Conservation (phyloP, 2,888 invertebrate genomes). For the Notodonta ziczac region DNA sequence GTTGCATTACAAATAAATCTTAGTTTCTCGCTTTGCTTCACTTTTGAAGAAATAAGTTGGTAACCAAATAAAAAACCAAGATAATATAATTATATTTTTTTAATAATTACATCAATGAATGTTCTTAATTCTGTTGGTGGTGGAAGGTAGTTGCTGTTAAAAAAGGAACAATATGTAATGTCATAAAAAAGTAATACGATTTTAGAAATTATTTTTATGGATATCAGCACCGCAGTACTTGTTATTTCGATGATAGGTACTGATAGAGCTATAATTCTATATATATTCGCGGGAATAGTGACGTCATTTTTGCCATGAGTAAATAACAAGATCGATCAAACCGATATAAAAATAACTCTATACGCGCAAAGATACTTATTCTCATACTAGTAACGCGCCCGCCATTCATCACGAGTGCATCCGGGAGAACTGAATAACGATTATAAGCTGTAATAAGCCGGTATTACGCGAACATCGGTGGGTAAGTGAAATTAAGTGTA, state of each 20-base stretch:
- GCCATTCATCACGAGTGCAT: constrained; percentile 32
- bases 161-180: too few species aligned
- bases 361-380: constrained; percentile 24
- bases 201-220: too few species aligned
- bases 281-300: neutral
- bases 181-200: too few species aligned
- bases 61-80: too few species aligned
- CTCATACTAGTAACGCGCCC: constrained; percentile 22
- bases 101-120: too few species aligned
- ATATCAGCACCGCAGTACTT: too few species aligned
- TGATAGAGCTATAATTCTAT: neutral
- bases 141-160: too few species aligned
- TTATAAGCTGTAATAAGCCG: constrained; percentile 62
- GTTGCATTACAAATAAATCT: constrained; percentile 27
- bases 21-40: constrained; percentile 1
- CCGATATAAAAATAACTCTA: neutral
- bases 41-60: too few species aligned
- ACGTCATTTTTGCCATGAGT: neutral
- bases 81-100: too few species aligned
- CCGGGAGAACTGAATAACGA: constrained; percentile 55
- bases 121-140: too few species aligned
- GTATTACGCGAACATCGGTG: constrained; percentile 62
- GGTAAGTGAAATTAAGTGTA: constrained; percentile 78
- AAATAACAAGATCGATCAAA: neutral
- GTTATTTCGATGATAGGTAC: too few species aligned